These are phyloP conservation scores for Menidia menidia DNA, from an alignment of 2,797 vertebrate species.

Conservation along the genomic window DNA sequence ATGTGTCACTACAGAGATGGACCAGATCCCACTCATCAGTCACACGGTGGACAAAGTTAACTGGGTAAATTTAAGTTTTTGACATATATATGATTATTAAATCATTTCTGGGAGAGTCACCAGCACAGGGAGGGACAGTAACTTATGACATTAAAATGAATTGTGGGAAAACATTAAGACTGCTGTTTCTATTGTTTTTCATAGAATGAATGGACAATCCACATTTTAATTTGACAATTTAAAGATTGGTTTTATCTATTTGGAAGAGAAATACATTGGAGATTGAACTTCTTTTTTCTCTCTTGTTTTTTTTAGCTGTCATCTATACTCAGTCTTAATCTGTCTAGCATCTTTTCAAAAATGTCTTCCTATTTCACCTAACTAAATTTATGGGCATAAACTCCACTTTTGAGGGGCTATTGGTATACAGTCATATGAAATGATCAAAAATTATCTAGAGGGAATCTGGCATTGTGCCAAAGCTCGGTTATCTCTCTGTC, in stretches of 20 bases:
- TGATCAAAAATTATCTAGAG: slow-evolving; percentile 7
- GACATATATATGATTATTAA: background rate
- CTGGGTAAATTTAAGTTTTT: too few relatives aligned
- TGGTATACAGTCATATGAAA: background rate
- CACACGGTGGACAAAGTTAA: background rate
- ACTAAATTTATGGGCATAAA: slow-evolving; percentile 11
- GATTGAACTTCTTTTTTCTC: background rate
- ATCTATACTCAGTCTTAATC: background rate
- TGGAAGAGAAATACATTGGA: slow-evolving; percentile 1
- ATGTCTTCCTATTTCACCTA: slow-evolving; percentile 14
- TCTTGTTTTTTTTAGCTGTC: background rate
- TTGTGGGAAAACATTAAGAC: background rate
- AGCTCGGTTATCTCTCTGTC: background rate
- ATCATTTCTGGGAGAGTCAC: background rate
- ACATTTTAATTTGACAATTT: background rate
- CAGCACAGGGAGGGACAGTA: too few relatives aligned
- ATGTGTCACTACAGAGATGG: background rate
- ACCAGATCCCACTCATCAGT: background rate
- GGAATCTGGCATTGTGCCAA: background rate
- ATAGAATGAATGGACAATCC: background rate
- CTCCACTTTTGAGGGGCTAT: slow-evolving; percentile 4
- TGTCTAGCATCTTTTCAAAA: slow-evolving; percentile 9
- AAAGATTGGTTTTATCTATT: background rate
- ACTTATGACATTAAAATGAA: background rate
- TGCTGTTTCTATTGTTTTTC: background rate